phyloP scores from a whole-genome alignment of 2,113 vertebrate species.

The Smithornis capensis region DNA sequence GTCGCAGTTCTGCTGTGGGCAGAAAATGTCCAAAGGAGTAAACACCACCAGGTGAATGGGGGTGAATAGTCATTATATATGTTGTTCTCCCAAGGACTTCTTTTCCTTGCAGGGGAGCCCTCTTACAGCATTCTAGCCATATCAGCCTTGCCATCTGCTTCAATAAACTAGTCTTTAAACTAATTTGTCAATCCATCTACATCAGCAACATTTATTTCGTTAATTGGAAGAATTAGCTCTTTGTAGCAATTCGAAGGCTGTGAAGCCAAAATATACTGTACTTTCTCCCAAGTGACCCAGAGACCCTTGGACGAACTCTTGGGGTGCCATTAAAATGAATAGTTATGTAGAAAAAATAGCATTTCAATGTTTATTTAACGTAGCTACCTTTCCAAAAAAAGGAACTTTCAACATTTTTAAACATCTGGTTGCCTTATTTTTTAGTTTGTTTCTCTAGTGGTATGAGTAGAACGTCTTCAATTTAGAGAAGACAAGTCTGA shows the following conservation, averaged over 20 bases:
- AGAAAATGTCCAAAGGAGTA: not conserved
- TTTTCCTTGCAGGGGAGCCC: not conserved
- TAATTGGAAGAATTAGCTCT: constrained; percentile 81
- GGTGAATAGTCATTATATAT: constrained; percentile 6
- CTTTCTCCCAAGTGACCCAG: constrained; percentile 71
- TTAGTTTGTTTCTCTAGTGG: constrained; percentile 47
- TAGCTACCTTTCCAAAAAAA: constrained; percentile 53
- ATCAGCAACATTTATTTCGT: constrained; percentile 68
- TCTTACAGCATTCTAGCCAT: constrained; percentile 8
- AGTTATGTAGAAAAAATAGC: constrained; percentile 71
- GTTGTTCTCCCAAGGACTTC: not conserved
- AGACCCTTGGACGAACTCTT: constrained; percentile 80
- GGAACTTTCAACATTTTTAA: constrained; percentile 66
- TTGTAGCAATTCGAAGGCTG: constrained; percentile 68
- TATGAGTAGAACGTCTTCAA: constrained; percentile 69
- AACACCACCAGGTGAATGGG: not conserved
- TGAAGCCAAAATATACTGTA: constrained; percentile 71
- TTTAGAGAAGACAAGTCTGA: constrained; percentile 44
- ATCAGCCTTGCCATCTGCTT: constrained; percentile 39
- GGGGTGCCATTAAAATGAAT: constrained; percentile 76
- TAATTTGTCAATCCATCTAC: constrained; percentile 70
- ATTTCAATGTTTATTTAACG: constrained; percentile 74
- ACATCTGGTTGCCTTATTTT: constrained; percentile 77
- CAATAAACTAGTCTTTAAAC: constrained; percentile 57
- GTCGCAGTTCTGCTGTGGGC: not conserved